Percentiles rank a stretch among this genome's conserved stretches.
Conservation (phyloP, 2,888 invertebrate genomes). For the Steinernema scapterisci region DNA sequence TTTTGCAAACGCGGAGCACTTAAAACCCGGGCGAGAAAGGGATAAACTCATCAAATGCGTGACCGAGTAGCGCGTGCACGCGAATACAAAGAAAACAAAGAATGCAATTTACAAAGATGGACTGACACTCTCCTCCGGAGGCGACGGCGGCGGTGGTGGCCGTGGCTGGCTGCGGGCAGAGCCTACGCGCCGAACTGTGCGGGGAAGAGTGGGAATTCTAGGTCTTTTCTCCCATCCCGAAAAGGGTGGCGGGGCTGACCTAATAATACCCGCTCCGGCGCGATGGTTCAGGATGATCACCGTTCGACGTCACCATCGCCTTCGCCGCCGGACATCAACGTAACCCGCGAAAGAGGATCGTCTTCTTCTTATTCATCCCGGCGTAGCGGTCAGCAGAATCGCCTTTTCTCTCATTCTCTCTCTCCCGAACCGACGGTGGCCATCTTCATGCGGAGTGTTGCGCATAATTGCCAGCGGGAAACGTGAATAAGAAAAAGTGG, state of each 20-base stretch:
- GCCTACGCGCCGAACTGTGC: background rate
- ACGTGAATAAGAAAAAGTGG: no score
- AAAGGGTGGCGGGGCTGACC: conserved; percentile 28
- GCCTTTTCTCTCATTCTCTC: no score
- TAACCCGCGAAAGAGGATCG: conserved; percentile 5
- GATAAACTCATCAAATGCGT: no score
- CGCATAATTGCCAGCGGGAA: conserved; percentile 5
- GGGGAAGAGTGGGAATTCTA: conserved; percentile 25
- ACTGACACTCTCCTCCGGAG: conserved; percentile 26
- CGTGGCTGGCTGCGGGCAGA: background rate
- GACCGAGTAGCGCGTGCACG: background rate
- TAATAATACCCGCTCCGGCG: conserved; percentile 28
- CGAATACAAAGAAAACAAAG: conserved; percentile 17
- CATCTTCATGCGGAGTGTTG: background rate
- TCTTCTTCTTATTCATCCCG: no score
- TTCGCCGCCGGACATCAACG: no score
- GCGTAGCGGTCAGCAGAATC: no score
- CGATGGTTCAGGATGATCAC: conserved; percentile 29
- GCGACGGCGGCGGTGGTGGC: conserved; percentile 34
- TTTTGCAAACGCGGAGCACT: no score
- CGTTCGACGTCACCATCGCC: background rate
- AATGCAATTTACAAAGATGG: conserved; percentile 32
- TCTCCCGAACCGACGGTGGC: background rate
- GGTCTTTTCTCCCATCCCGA: conserved; percentile 32
- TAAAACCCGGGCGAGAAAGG: no score